Conservation (phyloP, 92 coral and sea anemone genomes). For the Zoanthus solanderi region DNA sequence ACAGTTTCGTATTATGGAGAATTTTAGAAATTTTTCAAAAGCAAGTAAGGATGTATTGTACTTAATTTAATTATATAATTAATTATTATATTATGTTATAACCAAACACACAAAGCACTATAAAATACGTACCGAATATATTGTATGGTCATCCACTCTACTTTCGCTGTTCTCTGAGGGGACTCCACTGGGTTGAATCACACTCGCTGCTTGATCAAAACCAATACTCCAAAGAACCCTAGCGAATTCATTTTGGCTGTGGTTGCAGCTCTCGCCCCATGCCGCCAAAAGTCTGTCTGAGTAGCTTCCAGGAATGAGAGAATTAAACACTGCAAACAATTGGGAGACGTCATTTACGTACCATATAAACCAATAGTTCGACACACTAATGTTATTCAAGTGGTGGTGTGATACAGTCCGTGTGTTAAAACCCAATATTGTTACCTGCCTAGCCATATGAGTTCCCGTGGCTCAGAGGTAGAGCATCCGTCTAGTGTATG, state of each 20-base stretch:
- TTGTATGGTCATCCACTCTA: not conserved
- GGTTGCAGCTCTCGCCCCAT: slow-evolving; percentile 25
- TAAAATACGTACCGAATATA: not conserved
- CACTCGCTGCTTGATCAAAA: not conserved
- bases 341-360: not conserved
- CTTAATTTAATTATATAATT: too few relatives aligned
- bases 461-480: too few relatives aligned
- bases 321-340: slow-evolving; percentile 16
- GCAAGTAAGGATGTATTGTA: too few relatives aligned
- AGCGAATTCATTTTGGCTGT: slow-evolving; percentile 30
- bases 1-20: too few relatives aligned
- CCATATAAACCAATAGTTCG: not conserved
- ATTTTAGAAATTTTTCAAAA: too few relatives aligned
- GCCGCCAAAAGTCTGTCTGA: slow-evolving; percentile 28
- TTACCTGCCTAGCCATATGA: too few relatives aligned
- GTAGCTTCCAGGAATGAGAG: slow-evolving; percentile 22
- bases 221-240: slow-evolving; percentile 9
- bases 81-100: not conserved
- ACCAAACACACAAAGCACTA: not conserved
- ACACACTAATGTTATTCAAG: too few relatives aligned
- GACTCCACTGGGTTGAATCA: not conserved
- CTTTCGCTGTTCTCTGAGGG: slow-evolving; percentile 44
- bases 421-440: not conserved
- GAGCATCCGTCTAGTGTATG: too few relatives aligned
- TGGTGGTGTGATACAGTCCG: not conserved